Evolutionary conservation across 1,140 invertebrate genomes (phyloP), one percentile per base, ranked within the genome.

Genomic region (Polyergus mexicanus): DNA sequence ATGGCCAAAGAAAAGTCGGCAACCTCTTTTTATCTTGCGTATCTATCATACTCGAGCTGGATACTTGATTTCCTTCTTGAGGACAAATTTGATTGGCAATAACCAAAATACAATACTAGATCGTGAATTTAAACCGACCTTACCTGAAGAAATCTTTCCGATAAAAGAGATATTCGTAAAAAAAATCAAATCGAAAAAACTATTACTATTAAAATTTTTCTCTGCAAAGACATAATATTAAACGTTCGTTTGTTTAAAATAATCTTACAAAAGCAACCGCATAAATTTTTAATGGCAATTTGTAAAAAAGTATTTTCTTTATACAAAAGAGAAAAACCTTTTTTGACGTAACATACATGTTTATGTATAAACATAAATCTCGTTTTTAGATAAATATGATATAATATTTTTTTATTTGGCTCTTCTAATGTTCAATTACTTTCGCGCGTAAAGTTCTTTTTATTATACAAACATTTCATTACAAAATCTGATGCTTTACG

Each of bases 391-490:
- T 1, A 41, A 56, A 56, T 11, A 11, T 22, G 25, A 32, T 10
- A 10, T 44, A 47, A 10, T 44, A 47, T 19, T 35, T 22, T 16
- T 35, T 38, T 28, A 38, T 19, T 25, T 1, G 7, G 2, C 6
- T 47, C n/a, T 74, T 62, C 38, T 69, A 38, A 6, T 25, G 28
- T 19, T 66, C 65, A 65, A 75, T 81, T 87, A 63, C 25, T 11
- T 32, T 62, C 44, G 38, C 44, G 38, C 56, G 62, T 44, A 19
- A 58, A 81, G 7, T 63, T 75, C 28, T 35, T 63, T 68, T 62
- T 76, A 63, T 86, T 83, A 76, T 62, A 16, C 19, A 66, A 84
- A 56, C 60, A 68, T 65, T 77, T 47, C 4, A 5, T 56, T 44
- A 75, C 38, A 58, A n/a, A 62, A 32, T 25, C 25, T 60, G 58